Evolutionary conservation across 2,113 vertebrate species (phyloP).

Genomic region (Camelus bactrianus): DNA sequence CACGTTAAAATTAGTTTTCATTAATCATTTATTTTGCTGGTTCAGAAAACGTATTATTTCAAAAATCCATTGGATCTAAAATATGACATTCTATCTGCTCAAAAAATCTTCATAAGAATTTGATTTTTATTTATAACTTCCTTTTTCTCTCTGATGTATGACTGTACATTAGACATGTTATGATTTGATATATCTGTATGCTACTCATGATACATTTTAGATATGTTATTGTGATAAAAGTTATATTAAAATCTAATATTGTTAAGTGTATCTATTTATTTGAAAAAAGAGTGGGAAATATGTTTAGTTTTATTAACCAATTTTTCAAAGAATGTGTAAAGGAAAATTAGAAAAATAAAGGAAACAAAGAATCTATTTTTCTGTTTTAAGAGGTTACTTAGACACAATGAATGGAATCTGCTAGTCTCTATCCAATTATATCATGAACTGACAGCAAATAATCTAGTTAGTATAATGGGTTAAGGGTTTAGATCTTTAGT

Average conservation of each 20-base stretch:
- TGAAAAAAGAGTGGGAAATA: neutral
- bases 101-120: neutral
- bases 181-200: neutral
- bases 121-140: neutral
- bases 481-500: neutral
- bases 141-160: neutral
- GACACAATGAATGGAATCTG: neutral
- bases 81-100: neutral
- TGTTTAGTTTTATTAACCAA: neutral
- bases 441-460: neutral
- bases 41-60: neutral
- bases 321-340: neutral
- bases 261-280: neutral
- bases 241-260: neutral
- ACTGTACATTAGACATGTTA: neutral
- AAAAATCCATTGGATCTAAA: neutral
- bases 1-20: neutral
- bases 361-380: neutral
- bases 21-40: neutral
- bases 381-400: neutral
- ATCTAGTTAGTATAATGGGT: neutral
- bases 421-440: neutral
- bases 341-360: neutral
- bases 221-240: neutral
- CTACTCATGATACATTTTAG: neutral